Percentiles rank a stretch among this genome's conserved stretches.
Conservation (phyloP, 2,888 invertebrate species). For the Spisula subtruncata region DNA sequence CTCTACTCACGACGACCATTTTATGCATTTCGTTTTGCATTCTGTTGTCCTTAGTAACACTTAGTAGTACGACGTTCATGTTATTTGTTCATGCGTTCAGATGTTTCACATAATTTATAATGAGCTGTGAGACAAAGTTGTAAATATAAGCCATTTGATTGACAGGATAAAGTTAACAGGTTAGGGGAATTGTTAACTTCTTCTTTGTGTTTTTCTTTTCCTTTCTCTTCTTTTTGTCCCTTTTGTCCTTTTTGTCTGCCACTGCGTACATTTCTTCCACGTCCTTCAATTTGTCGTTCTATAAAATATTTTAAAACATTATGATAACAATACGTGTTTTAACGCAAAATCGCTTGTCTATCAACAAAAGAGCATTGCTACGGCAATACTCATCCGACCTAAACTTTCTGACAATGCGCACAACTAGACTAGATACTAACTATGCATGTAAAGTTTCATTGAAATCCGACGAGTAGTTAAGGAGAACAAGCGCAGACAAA, state of each 20-base stretch:
- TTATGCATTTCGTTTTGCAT: too few relatives aligned
- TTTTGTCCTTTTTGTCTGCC: constrained; percentile 34
- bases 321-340: background rate
- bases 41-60: too few relatives aligned
- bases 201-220: constrained; percentile 27
- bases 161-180: background rate
- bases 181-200: background rate
- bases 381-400: too few relatives aligned
- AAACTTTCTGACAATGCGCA: background rate
- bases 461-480: background rate
- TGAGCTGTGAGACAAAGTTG: too few relatives aligned
- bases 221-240: constrained; percentile 41
- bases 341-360: background rate
- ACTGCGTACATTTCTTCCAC: constrained; percentile 50
- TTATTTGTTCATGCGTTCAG: too few relatives aligned
- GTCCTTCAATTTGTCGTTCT: constrained; percentile 31
- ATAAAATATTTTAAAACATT: background rate
- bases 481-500: background rate
- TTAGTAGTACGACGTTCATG: too few relatives aligned
- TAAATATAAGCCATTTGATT: too few relatives aligned
- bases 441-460: background rate
- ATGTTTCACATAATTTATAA: too few relatives aligned
- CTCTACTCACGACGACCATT: too few relatives aligned
- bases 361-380: background rate
- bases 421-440: background rate